Base-by-base conservation (phyloP, 1,140 invertebrate species). In the Lepidurus packardi region DNA sequence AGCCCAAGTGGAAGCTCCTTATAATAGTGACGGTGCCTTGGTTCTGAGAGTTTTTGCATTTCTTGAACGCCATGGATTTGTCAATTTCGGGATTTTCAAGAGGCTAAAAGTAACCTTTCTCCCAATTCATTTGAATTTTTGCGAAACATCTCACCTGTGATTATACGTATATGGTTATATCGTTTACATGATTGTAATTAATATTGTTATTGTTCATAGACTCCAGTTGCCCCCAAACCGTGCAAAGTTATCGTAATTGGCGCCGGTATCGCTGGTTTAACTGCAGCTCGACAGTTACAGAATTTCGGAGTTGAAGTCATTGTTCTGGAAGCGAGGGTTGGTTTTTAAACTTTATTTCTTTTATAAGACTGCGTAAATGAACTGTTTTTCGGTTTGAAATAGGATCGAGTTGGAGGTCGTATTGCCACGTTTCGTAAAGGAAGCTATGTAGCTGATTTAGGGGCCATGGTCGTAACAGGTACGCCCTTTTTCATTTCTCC, bases 21-120 rank as follows among this genome's bases (percentile, higher is more conserved):
- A 95, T 82, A 97, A 98, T 84, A 96, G 93, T 85, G 95, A 98
- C 87, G 89, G 90, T 41, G 89, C 90, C 8, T 85, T 99, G 1
- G 89, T 98, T 5, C 89, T 90, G 82, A 88, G 96, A 81, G 90
- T 97, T 76, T 95, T 97, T 87, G 91, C 93, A 1, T 99, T 95
- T 85, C 87, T 99, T 9, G 94, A 99, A 83, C 88, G 98, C 79
- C 95, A 98, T 86, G 96, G 97, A 8, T 97, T 95, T 82, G 98
- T 99, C 75, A 99, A 99, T 87, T 99, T 97, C 90, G 98, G 98
- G 0, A 91, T 98, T 34, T 99, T 96, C 84, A 96, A 97, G 85
- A 87, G 94, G 76, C 83, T 94, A 1, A 94, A 93, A 84, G 88
- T 89, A 86, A 81, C 77, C n/a, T 47, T 47, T 73, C 10, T n/a